phyloP scores from a whole-genome alignment of 2,888 invertebrate genomes.

The Poecilus cupreus region DNA sequence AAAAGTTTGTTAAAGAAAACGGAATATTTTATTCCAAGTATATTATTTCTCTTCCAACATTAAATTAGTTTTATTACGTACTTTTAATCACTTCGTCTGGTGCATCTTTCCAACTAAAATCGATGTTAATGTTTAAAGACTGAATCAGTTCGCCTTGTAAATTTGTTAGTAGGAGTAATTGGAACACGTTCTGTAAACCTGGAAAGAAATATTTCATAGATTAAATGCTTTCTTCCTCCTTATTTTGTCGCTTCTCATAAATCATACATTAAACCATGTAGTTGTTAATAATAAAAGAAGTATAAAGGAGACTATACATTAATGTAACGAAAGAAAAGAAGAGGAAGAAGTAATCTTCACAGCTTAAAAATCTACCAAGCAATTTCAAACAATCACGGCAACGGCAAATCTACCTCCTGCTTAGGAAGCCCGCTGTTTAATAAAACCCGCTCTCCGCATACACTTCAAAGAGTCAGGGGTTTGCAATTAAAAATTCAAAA shows the following conservation, averaged over 20 bases:
- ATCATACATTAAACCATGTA: neutral
- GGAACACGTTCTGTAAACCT: too few relatives aligned
- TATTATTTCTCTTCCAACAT: neutral
- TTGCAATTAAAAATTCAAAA: conserved; percentile 57
- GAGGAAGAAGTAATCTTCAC: neutral
- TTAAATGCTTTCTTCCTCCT: neutral
- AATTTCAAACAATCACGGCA: conserved; percentile 38
- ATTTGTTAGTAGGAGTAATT: too few relatives aligned
- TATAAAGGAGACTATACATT: neutral
- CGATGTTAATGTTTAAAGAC: too few relatives aligned
- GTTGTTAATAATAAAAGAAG: neutral
- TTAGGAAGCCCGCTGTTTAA: conserved; percentile 41
- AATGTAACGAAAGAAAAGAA: neutral
- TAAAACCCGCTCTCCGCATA: conserved; percentile 30
- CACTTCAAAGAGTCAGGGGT: conserved; percentile 49
- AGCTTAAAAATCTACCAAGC: conserved; percentile 18
- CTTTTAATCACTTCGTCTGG: too few relatives aligned
- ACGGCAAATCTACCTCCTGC: conserved; percentile 14
- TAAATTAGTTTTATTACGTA: neutral
- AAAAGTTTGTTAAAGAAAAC: conserved; percentile 8
- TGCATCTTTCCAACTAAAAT: too few relatives aligned
- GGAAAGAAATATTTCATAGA: neutral
- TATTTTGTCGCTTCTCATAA: neutral
- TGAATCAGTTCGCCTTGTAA: too few relatives aligned
- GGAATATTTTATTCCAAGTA: neutral